These are phyloP conservation scores for Oryzias sinensis DNA, from an alignment of 2,797 vertebrate species.

Conservation along the genomic window DNA sequence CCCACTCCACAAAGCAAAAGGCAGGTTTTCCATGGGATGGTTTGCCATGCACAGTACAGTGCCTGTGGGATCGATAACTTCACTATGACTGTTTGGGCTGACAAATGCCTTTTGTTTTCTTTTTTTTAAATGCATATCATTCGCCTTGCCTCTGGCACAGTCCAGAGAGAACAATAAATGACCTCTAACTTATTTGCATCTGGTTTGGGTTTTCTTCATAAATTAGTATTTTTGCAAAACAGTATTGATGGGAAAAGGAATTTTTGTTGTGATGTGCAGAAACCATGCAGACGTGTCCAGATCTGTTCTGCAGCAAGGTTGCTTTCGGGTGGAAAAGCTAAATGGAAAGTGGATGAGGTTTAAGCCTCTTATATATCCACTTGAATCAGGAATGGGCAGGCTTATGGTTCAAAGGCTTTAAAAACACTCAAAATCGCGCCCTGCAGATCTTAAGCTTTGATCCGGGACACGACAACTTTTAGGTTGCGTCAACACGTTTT, in stretches of 20 bases:
- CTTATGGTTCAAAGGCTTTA: conserved; percentile 56
- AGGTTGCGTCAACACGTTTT: not conserved
- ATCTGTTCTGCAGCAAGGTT: conserved; percentile 15
- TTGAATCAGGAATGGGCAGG: conserved; percentile 56
- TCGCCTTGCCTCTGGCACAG: conserved; percentile 67
- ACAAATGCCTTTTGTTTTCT: conserved; percentile 52
- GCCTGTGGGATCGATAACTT: conserved; percentile 67
- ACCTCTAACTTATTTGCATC: conserved; percentile 62
- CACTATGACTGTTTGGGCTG: conserved; percentile 70
- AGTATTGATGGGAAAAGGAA: too few relatives aligned
- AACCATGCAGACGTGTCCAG: not conserved
- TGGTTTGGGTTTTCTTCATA: conserved; percentile 14
- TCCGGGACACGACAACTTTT: too few relatives aligned
- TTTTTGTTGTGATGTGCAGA: too few relatives aligned
- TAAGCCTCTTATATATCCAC: conserved; percentile 77
- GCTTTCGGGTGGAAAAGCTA: conserved; percentile 24
- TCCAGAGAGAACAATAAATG: conserved; percentile 76
- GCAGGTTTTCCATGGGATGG: conserved; percentile 33
- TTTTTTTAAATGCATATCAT: conserved; percentile 73
- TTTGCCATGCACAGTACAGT: conserved; percentile 64
- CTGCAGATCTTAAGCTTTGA: too few relatives aligned
- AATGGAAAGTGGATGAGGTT: conserved; percentile 62
- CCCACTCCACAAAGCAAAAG: conserved; percentile 25
- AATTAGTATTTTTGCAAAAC: not conserved
- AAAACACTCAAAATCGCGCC: not conserved